Conservation (phyloP, 2,797 vertebrate genomes). For the Triplophysa yarkandensis region DNA sequence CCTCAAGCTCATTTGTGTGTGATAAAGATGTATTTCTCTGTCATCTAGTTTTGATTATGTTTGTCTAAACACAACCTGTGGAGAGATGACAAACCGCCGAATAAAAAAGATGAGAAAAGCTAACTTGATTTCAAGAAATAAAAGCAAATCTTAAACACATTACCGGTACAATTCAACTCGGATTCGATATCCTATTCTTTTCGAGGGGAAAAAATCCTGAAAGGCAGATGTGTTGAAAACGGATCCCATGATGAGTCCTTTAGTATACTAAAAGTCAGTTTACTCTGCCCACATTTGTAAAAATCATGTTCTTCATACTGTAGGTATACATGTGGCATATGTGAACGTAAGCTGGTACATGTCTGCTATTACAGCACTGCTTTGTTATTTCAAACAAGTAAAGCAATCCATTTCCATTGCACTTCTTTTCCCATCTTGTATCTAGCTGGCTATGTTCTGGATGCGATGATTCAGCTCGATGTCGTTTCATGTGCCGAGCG, state of each 20-base stretch:
- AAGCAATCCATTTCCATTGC: slow-evolving; percentile 39
- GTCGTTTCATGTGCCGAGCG: slow-evolving; percentile 46
- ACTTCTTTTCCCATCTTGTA: slow-evolving; percentile 37
- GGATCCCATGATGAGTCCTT: not conserved
- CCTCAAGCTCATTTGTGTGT: not conserved
- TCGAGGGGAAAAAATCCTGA: slow-evolving; percentile 31
- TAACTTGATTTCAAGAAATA: slow-evolving; percentile 22
- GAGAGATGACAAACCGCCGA: slow-evolving; percentile 11
- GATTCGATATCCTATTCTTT: slow-evolving; percentile 19
- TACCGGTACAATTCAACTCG: not conserved
- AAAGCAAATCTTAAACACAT: slow-evolving; percentile 24
- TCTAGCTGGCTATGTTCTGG: slow-evolving; percentile 36
- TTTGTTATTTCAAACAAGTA: slow-evolving; percentile 41
- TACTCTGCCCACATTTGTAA: slow-evolving; percentile 18
- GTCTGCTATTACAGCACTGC: slow-evolving; percentile 39
- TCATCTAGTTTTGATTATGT: not conserved
- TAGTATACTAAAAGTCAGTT: slow-evolving; percentile 22
- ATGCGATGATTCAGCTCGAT: slow-evolving; percentile 22
- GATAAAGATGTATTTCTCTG: slow-evolving; percentile 5
- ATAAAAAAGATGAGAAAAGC: slow-evolving; percentile 5
- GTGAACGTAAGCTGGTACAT: slow-evolving; percentile 11
- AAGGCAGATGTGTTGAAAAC: slow-evolving; percentile 12
- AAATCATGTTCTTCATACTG: slow-evolving; percentile 8
- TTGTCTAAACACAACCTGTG: slow-evolving; percentile 21
- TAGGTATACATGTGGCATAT: not conserved